Evolutionary conservation across 2,797 vertebrate species (phyloP).

Genomic region (Bradypodion ventrale): DNA sequence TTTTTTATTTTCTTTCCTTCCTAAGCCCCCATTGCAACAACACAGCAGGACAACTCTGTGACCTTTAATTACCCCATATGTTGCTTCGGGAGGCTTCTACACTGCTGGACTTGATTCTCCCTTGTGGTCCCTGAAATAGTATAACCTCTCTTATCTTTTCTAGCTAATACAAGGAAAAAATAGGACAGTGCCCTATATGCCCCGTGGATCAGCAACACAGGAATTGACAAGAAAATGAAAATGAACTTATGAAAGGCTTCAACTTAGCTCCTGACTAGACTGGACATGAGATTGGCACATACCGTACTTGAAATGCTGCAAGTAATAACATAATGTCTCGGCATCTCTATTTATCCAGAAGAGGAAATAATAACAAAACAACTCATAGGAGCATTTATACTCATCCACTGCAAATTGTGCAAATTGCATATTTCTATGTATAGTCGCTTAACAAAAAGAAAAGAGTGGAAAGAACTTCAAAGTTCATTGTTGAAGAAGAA

Average conservation of each 20-base stretch:
- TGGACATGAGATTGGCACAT: background rate
- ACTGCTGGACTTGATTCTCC: too few relatives aligned
- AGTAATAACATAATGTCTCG: background rate
- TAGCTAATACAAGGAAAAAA: too few relatives aligned
- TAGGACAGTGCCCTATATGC: too few relatives aligned
- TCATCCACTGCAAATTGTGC: background rate
- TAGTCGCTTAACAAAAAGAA: background rate
- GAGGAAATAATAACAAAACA: slow-evolving; percentile 6
- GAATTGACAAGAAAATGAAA: too few relatives aligned
- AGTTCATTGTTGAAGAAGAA: background rate
- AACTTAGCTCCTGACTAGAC: background rate
- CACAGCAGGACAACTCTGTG: too few relatives aligned
- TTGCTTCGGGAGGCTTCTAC: too few relatives aligned
- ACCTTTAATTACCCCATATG: too few relatives aligned
- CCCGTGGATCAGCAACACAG: background rate
- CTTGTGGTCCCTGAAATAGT: too few relatives aligned
- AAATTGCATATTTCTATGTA: background rate
- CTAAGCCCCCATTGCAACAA: too few relatives aligned
- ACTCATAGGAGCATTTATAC: background rate
- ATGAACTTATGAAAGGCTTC: background rate
- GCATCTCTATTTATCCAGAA: background rate
- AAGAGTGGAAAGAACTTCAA: background rate
- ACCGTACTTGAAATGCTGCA: background rate
- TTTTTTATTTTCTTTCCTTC: too few relatives aligned
- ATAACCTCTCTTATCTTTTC: too few relatives aligned